Base-by-base conservation (phyloP, 2,888 invertebrate species). In the Lamproptera curius region DNA sequence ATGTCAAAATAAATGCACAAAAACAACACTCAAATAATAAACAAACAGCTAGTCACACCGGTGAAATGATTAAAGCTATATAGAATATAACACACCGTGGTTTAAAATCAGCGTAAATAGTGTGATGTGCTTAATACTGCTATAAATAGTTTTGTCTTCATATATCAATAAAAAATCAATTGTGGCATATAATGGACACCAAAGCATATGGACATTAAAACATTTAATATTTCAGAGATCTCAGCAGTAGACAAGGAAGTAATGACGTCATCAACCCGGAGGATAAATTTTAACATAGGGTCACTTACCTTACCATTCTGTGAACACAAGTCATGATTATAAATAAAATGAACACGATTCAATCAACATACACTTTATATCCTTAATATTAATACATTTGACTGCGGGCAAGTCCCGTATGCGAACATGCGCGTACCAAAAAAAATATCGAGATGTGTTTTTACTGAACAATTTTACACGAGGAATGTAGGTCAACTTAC, bases 351-450 rank as follows among this genome's bases (percentile, higher is more conserved):
- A 80, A 84, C 84, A 84, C 82, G 74, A 53, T 68, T 85, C 78
- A 83, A 84, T 84, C 73, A 87, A 86, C 84, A 86, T 85, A 86
- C 86, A 86, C 82, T 87, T 87, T 87, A 87, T 87, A 81, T 86
- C 84, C n/a, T 86, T 86, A 78, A 77, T 70, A 76, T 76, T 80
- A 82, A 76, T 86, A 87, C 85, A 87, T 77, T n/a, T 73, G 62
- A 63, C 60, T 63, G 61, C 69, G 67, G 72, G 66, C n/a, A 52
- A 57, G 55, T 57, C 77, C 77, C 64, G 67, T 61, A 62, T 68
- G 72, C 72, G 69, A 61, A 48, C 44, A 46, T 50, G 39, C 33
- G 23, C 36, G 37, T 36, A 42, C 46, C 16, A 40, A 40, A 39
- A 40, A 39, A 41, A 38, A 35, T 36, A 23, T 38, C 33, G 39